Evolutionary conservation across 2,113 vertebrate species (phyloP).

Genomic region (Caracal caracal): DNA sequence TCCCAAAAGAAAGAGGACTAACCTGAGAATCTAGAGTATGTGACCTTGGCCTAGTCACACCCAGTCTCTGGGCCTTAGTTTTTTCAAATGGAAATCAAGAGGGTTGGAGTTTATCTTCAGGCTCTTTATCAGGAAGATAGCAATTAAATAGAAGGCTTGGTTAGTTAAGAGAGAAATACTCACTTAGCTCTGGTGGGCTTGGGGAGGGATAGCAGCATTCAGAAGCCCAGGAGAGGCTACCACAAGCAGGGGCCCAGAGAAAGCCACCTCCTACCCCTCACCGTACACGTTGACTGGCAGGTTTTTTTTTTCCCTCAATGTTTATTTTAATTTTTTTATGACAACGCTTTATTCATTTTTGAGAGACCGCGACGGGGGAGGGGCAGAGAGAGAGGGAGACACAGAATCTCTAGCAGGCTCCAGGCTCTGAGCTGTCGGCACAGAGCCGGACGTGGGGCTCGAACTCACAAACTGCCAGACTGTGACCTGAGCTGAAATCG

Average conservation of each 20-base stretch:
- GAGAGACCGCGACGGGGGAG: no score
- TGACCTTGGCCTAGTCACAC: neutral
- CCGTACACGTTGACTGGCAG: neutral
- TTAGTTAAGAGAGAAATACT: neutral
- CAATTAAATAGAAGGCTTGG: neutral
- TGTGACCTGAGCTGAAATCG: no score
- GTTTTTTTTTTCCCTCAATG: neutral
- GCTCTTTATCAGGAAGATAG: neutral
- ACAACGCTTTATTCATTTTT: no score
- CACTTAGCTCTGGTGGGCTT: neutral
- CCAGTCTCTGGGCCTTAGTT: neutral
- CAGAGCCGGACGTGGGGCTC: no score
- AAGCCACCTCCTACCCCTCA: neutral
- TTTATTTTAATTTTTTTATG: no score
- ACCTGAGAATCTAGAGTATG: neutral
- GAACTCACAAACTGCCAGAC: no score
- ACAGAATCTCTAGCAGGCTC: no score
- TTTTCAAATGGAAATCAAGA: constrained; percentile 27
- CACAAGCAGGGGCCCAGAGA: no score
- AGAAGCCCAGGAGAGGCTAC: neutral
- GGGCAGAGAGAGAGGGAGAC: no score
- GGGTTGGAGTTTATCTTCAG: neutral
- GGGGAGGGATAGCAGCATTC: neutral
- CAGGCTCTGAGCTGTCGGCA: no score
- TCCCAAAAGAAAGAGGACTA: neutral